Conservation (phyloP, 1,140 invertebrate genomes). For the Diorhabda sublineata region DNA sequence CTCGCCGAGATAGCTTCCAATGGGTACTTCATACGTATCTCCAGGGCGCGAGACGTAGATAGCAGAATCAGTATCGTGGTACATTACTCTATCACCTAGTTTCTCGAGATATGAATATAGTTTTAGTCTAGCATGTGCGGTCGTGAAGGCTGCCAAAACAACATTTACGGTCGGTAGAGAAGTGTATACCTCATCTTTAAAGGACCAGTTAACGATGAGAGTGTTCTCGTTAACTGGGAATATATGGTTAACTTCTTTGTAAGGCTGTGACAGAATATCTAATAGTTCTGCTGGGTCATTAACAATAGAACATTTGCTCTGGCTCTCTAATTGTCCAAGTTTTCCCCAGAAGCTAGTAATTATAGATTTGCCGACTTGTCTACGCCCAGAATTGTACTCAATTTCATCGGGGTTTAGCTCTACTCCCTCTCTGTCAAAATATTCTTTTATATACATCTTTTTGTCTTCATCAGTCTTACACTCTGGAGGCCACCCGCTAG, state of each 20-base stretch:
- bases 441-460: conserved; percentile 28
- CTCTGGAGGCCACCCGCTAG: conserved; percentile 38
- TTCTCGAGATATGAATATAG: conserved; percentile 39
- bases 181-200: conserved; percentile 22
- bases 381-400: conserved; percentile 14
- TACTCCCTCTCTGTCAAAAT: conserved; percentile 42
- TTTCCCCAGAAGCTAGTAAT: conserved; percentile 27
- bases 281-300: conserved; percentile 15
- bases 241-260: conserved; percentile 27
- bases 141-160: conserved; percentile 43
- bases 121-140: conserved; percentile 42
- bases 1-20: conserved; percentile 36
- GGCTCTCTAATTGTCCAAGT: conserved; percentile 22
- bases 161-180: no score
- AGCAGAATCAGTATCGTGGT: conserved; percentile 48
- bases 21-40: conserved; percentile 25
- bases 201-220: conserved; percentile 32
- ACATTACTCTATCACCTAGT: conserved; percentile 43
- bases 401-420: conserved; percentile 32
- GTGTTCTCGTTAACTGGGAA: conserved; percentile 32
- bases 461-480: conserved; percentile 33
- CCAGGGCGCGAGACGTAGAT: conserved; percentile 31
- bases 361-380: conserved; percentile 19
- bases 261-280: conserved; percentile 35
- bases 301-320: conserved; percentile 3